These are phyloP conservation scores for Anthrax anthrax DNA, from an alignment of 2,888 invertebrate genomes.

Conservation along the genomic window DNA sequence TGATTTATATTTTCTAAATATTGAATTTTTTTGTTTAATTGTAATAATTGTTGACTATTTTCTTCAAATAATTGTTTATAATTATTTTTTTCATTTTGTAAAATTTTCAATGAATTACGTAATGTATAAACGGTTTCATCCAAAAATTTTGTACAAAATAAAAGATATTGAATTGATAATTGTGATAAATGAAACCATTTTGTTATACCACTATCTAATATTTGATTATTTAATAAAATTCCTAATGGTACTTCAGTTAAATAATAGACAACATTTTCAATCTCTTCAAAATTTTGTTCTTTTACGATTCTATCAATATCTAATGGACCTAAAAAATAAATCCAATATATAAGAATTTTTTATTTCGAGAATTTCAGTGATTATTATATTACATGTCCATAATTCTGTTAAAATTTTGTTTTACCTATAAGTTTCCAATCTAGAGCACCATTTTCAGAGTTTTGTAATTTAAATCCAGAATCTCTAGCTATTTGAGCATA, in stretches of 20 bases:
- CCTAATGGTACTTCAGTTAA: conserved; percentile 29
- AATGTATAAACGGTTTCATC: conserved; percentile 26
- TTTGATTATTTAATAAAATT: conserved; percentile 24
- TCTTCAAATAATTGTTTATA: conserved; percentile 21
- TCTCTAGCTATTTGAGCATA: conserved; percentile 30
- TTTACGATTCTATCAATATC: conserved; percentile 27
- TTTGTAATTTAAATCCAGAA: conserved; percentile 27
- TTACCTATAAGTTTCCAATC: conserved; percentile 31
- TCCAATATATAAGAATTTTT: neutral
- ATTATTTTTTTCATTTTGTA: conserved; percentile 23
- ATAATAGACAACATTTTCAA: conserved; percentile 24
- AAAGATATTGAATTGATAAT: conserved; percentile 28
- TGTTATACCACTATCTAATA: conserved; percentile 31
- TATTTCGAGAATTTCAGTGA: neutral
- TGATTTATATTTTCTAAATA: conserved; percentile 29
- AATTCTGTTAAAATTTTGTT: neutral
- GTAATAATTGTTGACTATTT: conserved; percentile 25
- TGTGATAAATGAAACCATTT: conserved; percentile 32
- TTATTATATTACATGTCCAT: no score
- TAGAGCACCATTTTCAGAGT: conserved; percentile 24
- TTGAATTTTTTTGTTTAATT: conserved; percentile 27
- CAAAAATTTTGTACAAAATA: conserved; percentile 30
- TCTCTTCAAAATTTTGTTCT: conserved; percentile 27
- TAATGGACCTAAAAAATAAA: conserved; percentile 22
- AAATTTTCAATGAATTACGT: conserved; percentile 18